These are phyloP conservation scores for Paramormyrops hopkinsi DNA, from an alignment of 2,797 vertebrate genomes.

Conservation along the genomic window DNA sequence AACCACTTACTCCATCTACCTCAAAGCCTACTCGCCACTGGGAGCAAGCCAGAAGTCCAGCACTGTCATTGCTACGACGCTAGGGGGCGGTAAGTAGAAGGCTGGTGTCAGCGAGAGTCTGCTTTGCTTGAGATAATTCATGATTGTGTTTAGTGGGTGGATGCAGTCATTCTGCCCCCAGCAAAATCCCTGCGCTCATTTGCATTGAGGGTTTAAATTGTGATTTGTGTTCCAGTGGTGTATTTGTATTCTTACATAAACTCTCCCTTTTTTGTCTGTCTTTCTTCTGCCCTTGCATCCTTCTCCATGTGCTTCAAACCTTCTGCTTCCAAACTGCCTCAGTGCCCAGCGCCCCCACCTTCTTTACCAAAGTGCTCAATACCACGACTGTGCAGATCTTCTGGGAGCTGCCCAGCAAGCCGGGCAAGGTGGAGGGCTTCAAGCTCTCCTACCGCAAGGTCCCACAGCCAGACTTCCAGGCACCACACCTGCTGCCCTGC, in stretches of 20 bases:
- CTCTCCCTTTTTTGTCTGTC: not conserved
- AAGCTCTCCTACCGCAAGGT: constrained; percentile 45
- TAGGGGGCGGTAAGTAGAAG: constrained; percentile 44
- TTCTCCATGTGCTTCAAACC: not conserved
- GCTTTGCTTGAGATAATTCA: not conserved
- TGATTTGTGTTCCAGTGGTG: not conserved
- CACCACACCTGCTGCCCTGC: constrained; percentile 41
- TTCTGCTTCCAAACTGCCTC: not conserved
- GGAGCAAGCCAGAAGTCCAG: constrained; percentile 46
- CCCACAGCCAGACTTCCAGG: constrained; percentile 40
- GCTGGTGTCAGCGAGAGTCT: not conserved
- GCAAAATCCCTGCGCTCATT: not conserved
- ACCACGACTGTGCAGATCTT: constrained; percentile 42
- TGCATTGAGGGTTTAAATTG: not conserved
- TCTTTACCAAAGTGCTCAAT: constrained; percentile 48
- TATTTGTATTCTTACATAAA: not conserved
- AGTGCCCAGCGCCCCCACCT: constrained; percentile 47
- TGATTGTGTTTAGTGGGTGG: not conserved
- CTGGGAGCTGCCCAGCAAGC: constrained; percentile 45
- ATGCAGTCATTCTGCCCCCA: not conserved
- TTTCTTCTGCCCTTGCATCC: not conserved
- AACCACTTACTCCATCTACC: constrained; percentile 43
- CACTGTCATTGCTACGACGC: constrained; percentile 42
- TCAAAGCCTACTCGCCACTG: constrained; percentile 44
- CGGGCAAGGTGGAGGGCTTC: constrained; percentile 45